Percentiles rank a stretch among this genome's conserved stretches.
Conservation (phyloP, 2,113 vertebrate species). For the Malaclemys terrapin region DNA sequence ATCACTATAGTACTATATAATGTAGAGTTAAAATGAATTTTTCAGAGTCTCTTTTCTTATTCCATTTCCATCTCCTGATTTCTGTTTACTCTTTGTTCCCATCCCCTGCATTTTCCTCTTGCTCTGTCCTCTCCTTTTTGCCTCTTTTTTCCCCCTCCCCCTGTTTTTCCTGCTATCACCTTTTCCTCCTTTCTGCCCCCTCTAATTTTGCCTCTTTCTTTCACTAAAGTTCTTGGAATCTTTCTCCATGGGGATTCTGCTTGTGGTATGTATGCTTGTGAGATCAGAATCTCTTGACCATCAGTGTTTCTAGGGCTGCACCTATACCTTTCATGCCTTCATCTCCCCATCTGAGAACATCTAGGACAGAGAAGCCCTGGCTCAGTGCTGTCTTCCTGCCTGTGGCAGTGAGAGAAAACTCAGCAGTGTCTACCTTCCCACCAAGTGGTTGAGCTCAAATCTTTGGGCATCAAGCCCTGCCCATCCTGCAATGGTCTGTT, state of each 20-base stretch:
- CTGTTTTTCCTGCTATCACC: neutral
- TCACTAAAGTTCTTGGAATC: neutral
- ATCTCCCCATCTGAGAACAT: neutral
- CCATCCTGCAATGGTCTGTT: neutral
- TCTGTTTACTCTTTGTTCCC: neutral
- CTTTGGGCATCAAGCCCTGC: neutral
- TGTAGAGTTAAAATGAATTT: neutral
- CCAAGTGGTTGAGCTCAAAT: neutral
- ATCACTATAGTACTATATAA: neutral
- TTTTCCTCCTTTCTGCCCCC: neutral
- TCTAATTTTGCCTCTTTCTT: neutral
- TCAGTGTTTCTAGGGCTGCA: neutral
- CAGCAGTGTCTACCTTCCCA: neutral
- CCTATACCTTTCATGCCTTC: neutral
- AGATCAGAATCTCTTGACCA: neutral
- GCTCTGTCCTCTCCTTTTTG: neutral
- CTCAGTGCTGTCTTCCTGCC: neutral
- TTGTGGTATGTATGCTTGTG: neutral
- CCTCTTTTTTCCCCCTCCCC: neutral
- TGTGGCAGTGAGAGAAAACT: neutral
- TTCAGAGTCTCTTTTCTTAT: neutral
- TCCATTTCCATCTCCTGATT: neutral
- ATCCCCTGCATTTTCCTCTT: neutral
- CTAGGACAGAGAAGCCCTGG: neutral
- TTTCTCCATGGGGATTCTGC: neutral